Evolutionary conservation across 2,797 vertebrate genomes (phyloP), one percentile per base, ranked within the genome.

Genomic region (Melanotaenia parkinsoni): DNA sequence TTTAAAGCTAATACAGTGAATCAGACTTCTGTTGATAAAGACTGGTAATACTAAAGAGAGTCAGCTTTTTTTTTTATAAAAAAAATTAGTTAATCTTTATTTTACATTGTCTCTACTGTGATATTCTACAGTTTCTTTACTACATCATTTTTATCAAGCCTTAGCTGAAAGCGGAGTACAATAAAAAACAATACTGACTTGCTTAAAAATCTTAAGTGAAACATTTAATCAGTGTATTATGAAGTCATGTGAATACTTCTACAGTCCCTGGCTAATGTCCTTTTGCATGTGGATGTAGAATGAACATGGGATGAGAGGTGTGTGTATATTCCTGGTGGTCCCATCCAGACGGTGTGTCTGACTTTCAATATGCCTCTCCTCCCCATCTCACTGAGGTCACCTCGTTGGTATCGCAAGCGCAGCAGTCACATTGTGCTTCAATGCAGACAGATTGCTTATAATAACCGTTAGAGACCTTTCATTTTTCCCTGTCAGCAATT

Each of bases 401-500:
- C 93, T 86, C 90, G 58, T 89, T 91, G 88, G 90, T 95, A 94
- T 94, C 90, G 94, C 93, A 90, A 93, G 91, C 94, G 72, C 94
- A 95, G 95, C 94, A 95, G 93, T 94, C 94, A 94, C 92, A 93
- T 92, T 92, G 93, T 89, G 91, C 90, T 89, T 90, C 93, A 90
- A 91, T 86, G 90, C 89, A 92, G 93, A 94, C 95, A 95, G 93
- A 95, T 95, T 93, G 94, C 94, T 94, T 94, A 94, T 94, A 95
- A 95, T 94, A 95, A 93, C 94, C 78, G 89, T 94, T 91, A 91
- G 94, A 91, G 93, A 94, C 94, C 94, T 94, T 95, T 95, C 92
- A 94, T 95, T 95, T 94, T 94, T 94, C 93, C 92, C 90, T 89
- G 95, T 95, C 95, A 95, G 95, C 95, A 53, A 87, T 93, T 92